Percentiles rank a stretch among this genome's conserved stretches.
phyloP scores from a whole-genome alignment of 2,888 invertebrate genomes.

The Molorchus minor region DNA sequence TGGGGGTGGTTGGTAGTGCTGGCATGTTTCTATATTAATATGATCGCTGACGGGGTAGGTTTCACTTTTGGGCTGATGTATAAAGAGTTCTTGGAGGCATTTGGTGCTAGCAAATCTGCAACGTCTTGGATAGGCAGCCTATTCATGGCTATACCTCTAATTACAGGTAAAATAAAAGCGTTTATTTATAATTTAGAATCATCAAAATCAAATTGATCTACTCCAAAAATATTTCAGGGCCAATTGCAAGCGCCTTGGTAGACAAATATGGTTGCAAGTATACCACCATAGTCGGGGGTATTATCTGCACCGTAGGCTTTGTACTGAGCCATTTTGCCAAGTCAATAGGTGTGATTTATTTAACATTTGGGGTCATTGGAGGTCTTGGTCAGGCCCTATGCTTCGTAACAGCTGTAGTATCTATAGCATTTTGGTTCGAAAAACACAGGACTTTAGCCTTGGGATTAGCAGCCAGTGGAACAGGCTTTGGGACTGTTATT shows the following conservation, averaged over 20 bases:
- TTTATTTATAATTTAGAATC: too few relatives aligned
- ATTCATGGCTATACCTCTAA: conserved; percentile 70
- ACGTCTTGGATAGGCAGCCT: conserved; percentile 69
- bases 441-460: conserved; percentile 86
- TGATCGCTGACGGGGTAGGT: conserved; percentile 92
- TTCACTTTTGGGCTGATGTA: conserved; percentile 93
- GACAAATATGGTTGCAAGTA: conserved; percentile 76
- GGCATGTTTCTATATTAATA: conserved; percentile 84
- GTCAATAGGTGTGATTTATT: conserved; percentile 79
- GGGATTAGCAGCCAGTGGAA: conserved; percentile 88
- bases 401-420: conserved; percentile 90
- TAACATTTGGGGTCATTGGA: conserved; percentile 87
- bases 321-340: conserved; percentile 76
- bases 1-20: conserved; percentile 93
- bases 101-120: conserved; percentile 65
- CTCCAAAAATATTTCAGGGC: conserved; percentile 71
- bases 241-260: conserved; percentile 84
- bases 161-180: conserved; percentile 64
- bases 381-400: conserved; percentile 86
- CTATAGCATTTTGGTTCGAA: conserved; percentile 93
- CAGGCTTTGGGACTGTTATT: conserved; percentile 89
- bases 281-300: conserved; percentile 69
- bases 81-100: conserved; percentile 75
- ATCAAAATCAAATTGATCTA: conserved; percentile 62
- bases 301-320: conserved; percentile 80